Evolutionary conservation across 2,797 vertebrate species (phyloP), one percentile per base, ranked within the genome.

Genomic region (Bradypus variegatus): DNA sequence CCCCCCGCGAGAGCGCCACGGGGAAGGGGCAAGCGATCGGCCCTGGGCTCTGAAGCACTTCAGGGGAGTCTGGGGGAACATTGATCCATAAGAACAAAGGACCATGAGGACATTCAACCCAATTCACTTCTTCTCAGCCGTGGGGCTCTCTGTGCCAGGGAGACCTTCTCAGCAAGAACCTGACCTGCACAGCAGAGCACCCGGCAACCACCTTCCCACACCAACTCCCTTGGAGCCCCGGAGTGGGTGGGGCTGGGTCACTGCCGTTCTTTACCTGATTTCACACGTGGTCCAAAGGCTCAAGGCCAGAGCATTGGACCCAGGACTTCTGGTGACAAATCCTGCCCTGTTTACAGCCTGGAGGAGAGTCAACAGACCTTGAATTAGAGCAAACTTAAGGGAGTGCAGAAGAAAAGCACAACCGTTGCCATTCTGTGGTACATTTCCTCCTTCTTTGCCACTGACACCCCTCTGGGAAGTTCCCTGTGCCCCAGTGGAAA

Each of bases 61-160:
- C 15, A n/a, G n/a, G 4, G 18, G 55, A 19, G 58, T 9, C 21
- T 60, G 48, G 27, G 45, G 58, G 33, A 60, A 78, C 48, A 18
- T 2, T 3, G 33, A 23, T 6, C 67, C 58, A 2, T 5, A 13
- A 82, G 69, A 67, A 1, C 13, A 31, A 80, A n/a, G 19, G 36
- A 31, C 4, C 4, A 7, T 0, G 0, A 7, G 21, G 45, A 31
- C 9, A 60, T 62, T 38, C 31, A 41, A 18, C 23, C 55, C n/a
- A 25, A 14, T 41, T 14, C 10, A 29, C 62, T 18, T 25, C 8
- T 15, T 65, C 62, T 50, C 62, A 1, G 4, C 60, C 45, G 36
- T 7, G 29, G 55, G 33, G 15, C 53, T 62, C 58, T 48, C 29
- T 21, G 19, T 2, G 27, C 48, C 27, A 8, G 36, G 29, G 50